A percentile compares a stretch with the other conserved stretches of the same genome.
Evolutionary conservation across 2,888 invertebrate genomes (phyloP).

Genomic region (Cantharis rufa): DNA sequence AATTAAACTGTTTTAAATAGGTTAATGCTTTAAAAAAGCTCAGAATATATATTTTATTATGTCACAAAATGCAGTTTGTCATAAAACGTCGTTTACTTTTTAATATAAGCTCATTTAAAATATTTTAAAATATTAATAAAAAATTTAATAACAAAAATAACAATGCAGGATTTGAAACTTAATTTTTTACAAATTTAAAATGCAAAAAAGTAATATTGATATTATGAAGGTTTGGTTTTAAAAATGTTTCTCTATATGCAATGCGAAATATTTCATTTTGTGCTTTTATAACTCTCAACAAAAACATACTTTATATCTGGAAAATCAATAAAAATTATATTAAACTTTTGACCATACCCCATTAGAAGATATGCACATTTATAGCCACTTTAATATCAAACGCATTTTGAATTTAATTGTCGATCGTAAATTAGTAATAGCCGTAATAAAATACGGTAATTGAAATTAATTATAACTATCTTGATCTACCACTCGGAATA

Average conservation of each 20-base stretch:
- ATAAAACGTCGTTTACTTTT: not conserved
- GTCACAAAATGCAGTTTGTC: not conserved
- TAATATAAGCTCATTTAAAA: not conserved
- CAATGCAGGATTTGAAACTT: not conserved
- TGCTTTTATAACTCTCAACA: not conserved
- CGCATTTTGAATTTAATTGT: not conserved
- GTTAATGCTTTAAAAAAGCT: not conserved
- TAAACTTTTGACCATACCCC: not conserved
- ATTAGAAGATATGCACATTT: not conserved
- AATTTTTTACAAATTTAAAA: not conserved
- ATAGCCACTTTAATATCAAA: not conserved
- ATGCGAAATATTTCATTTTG: not conserved
- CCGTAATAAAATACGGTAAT: not conserved
- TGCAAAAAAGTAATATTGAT: not conserved
- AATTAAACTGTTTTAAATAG: not conserved
- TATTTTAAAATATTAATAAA: not conserved
- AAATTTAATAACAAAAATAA: not conserved
- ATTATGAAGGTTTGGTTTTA: not conserved
- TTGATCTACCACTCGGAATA: not conserved
- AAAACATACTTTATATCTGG: not conserved
- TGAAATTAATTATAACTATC: not conserved
- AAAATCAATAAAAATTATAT: not conserved
- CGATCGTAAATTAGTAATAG: not conserved
- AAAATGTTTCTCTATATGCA: not conserved
- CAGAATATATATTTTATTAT: not conserved